phyloP scores from a whole-genome alignment of 92 coral and sea anemone genomes.

The Phenganax stokvisi region DNA sequence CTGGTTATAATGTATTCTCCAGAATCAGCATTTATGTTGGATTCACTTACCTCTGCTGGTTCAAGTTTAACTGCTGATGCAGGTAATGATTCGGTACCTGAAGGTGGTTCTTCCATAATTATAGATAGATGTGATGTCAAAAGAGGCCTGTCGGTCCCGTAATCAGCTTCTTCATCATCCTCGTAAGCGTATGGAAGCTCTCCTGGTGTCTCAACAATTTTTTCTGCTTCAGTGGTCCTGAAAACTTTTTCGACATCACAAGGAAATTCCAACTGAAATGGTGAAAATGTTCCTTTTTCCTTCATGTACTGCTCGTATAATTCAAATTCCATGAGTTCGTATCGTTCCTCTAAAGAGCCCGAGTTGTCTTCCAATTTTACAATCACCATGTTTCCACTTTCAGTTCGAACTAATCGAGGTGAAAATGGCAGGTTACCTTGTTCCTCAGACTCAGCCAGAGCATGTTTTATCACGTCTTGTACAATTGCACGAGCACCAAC shows the following conservation, averaged over 20 bases:
- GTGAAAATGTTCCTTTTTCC: slow-evolving; percentile 37
- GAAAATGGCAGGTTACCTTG: neutral
- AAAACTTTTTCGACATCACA: slow-evolving; percentile 30
- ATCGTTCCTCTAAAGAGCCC: slow-evolving; percentile 38
- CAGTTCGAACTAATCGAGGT: slow-evolving; percentile 31
- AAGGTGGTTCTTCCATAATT: slow-evolving; percentile 36
- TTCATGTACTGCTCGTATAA: slow-evolving; percentile 39
- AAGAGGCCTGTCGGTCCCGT: slow-evolving; percentile 11
- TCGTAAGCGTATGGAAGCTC: slow-evolving; percentile 13
- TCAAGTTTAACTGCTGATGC: slow-evolving; percentile 18
- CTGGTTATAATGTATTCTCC: slow-evolving; percentile 15
- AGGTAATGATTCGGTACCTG: slow-evolving; percentile 25
- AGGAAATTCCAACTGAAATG: slow-evolving; percentile 29
- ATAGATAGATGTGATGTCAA: slow-evolving; percentile 29
- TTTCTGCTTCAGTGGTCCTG: neutral
- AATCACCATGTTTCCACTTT: slow-evolving; percentile 20
- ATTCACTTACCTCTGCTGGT: neutral
- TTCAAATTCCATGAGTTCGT: slow-evolving; percentile 40
- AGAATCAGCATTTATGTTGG: neutral
- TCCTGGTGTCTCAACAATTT: slow-evolving; percentile 3
- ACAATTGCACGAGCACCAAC: slow-evolving; percentile 25
- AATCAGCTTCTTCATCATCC: slow-evolving; percentile 13
- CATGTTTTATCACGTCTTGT: slow-evolving; percentile 26
- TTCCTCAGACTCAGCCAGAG: slow-evolving; percentile 1
- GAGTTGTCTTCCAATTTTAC: slow-evolving; percentile 29